Percentiles rank a stretch among this genome's conserved stretches.
phyloP scores from a whole-genome alignment of 1,140 invertebrate species.

The Megalonaias nervosa region DNA sequence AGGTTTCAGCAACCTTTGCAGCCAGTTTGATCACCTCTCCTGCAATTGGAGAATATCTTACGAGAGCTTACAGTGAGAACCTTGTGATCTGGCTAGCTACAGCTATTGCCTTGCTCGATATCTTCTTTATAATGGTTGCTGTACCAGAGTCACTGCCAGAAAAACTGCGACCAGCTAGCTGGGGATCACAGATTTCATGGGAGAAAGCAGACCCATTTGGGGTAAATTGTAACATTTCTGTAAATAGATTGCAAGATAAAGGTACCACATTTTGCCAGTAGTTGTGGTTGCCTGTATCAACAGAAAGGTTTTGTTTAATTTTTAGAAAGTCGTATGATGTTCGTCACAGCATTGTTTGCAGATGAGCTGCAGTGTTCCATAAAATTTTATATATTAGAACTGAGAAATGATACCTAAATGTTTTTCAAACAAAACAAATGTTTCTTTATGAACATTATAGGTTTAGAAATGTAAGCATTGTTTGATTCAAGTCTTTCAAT shows the following conservation, averaged over 20 bases:
- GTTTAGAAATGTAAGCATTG: too few relatives aligned
- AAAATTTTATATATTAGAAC: too few relatives aligned
- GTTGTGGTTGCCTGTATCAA: too few relatives aligned
- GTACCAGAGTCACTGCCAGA: constrained; percentile 98
- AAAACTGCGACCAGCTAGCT: constrained; percentile 67
- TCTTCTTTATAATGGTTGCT: constrained; percentile 98
- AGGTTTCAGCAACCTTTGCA: constrained; percentile 98
- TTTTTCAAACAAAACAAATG: too few relatives aligned
- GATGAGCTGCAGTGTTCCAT: too few relatives aligned
- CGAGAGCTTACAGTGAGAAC: constrained; percentile 90
- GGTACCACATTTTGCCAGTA: too few relatives aligned
- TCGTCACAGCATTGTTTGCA: too few relatives aligned
- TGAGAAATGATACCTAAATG: too few relatives aligned
- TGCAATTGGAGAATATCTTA: constrained; percentile 94
- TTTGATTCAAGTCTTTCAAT: too few relatives aligned
- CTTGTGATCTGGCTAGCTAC: constrained; percentile 96
- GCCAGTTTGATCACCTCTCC: constrained; percentile 98
- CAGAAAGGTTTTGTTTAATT: too few relatives aligned
- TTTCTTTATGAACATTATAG: too few relatives aligned
- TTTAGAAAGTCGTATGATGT: too few relatives aligned
- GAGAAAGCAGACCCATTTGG: constrained; percentile 99
- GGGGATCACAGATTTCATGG: constrained; percentile 74
- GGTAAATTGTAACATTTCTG: constrained; percentile 72
- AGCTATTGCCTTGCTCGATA: constrained; percentile 93
- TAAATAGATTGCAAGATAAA: neutral